Conservation (phyloP, 1,140 invertebrate species). For the Pectinophora gossypiella region DNA sequence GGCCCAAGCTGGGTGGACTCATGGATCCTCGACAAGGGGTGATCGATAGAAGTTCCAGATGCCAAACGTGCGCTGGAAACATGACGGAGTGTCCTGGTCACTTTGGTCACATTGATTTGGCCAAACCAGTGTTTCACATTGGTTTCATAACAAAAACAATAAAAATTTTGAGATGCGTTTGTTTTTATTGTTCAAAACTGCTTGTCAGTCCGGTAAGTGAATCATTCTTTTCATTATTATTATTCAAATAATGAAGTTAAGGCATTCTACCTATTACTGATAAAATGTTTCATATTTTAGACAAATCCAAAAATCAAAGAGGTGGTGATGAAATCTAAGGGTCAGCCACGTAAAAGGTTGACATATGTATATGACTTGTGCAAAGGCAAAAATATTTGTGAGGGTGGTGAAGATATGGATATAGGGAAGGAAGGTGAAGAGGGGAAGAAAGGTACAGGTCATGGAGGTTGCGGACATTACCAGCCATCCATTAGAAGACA, state of each 20-base stretch:
- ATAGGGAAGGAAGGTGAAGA: constrained; percentile 84
- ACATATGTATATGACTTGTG: constrained; percentile 98
- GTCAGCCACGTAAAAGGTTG: constrained; percentile 95
- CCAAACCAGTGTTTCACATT: constrained; percentile 99
- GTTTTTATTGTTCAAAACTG: constrained; percentile 98
- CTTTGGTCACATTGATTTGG: constrained; percentile 99
- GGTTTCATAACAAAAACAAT: constrained; percentile 98
- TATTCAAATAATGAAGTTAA: constrained; percentile 12
- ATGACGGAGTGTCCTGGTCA: constrained; percentile 99
- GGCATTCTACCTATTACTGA: constrained; percentile 6
- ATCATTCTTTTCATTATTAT: constrained; percentile 12
- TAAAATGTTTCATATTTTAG: constrained; percentile 49
- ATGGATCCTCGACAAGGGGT: constrained; percentile 99
- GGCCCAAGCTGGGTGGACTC: constrained; percentile 97
- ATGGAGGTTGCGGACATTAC: constrained; percentile 98
- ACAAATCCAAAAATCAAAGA: constrained; percentile 98
- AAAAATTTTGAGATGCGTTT: constrained; percentile 97
- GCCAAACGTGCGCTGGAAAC: constrained; percentile 98
- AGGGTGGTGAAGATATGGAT: constrained; percentile 99
- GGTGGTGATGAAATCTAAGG: constrained; percentile 96
- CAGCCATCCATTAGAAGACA: constrained; percentile 94
- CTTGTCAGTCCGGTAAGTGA: constrained; percentile 94
- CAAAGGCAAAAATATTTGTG: constrained; percentile 98
- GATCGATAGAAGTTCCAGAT: constrained; percentile 94
- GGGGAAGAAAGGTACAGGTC: constrained; percentile 84